These are phyloP conservation scores for Drosophila formosana DNA, from an alignment of 2,888 invertebrate species.

Conservation along the genomic window DNA sequence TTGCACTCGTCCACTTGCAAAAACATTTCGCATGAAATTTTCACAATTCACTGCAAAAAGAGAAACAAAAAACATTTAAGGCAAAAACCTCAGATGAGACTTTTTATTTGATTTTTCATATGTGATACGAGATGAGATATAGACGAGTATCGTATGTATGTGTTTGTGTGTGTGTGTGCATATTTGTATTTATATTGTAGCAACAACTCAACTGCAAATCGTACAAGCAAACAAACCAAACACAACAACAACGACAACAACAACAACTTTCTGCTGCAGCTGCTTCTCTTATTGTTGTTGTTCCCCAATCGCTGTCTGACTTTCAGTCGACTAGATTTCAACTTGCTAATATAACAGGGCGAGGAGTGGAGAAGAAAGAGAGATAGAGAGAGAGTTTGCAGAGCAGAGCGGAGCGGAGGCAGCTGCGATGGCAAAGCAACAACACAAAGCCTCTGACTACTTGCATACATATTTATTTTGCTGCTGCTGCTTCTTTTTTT, in stretches of 20 bases:
- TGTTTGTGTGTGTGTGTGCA: constrained; percentile 4
- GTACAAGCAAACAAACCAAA: constrained; percentile 66
- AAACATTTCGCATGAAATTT: constrained; percentile 35
- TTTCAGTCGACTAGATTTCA: constrained; percentile 60
- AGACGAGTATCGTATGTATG: constrained; percentile 8
- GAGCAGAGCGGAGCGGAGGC: constrained; percentile 27
- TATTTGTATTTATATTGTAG: constrained; percentile 49
- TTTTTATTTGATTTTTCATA: constrained; percentile 45
- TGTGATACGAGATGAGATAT: constrained; percentile 37
- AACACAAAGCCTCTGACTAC: constrained; percentile 48
- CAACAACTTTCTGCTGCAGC: constrained; percentile 39
- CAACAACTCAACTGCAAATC: constrained; percentile 69
- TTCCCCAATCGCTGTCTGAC: constrained; percentile 45
- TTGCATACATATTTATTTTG: constrained; percentile 34
- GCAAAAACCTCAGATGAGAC: constrained; percentile 30
- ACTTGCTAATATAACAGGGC: constrained; percentile 66
- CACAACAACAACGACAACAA: constrained; percentile 5
- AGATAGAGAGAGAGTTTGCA: neutral
- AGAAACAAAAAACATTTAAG: constrained; percentile 22
- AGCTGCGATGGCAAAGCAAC: constrained; percentile 28
- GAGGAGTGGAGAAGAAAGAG: constrained; percentile 3
- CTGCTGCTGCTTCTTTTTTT: constrained; percentile 13
- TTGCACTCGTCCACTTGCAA: constrained; percentile 23
- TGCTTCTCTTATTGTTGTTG: constrained; percentile 33
- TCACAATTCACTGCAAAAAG: constrained; percentile 12